Evolutionary conservation across 2,797 vertebrate genomes (phyloP).

Genomic region (Adelosebastes latens): DNA sequence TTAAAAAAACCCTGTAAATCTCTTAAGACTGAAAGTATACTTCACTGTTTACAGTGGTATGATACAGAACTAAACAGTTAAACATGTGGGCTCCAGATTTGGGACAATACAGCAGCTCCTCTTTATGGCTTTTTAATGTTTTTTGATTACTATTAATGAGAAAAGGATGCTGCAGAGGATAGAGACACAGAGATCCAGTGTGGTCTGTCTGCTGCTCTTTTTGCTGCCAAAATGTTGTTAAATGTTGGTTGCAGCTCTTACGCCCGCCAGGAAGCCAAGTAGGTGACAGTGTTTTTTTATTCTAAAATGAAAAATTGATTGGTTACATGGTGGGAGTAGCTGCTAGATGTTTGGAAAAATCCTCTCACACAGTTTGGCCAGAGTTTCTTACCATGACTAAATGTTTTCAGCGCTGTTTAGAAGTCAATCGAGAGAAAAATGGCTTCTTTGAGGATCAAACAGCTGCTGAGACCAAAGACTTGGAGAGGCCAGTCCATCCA

Average conservation of each 20-base stretch:
- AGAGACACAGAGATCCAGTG: neutral
- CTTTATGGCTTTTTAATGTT: neutral
- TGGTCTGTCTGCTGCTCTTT: neutral
- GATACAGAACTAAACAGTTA: neutral
- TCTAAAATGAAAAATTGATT: constrained; percentile 1
- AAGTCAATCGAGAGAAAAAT: constrained; percentile 24
- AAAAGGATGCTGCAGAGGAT: constrained; percentile 29
- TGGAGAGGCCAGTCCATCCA: constrained; percentile 14
- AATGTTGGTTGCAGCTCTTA: neutral
- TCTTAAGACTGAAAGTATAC: neutral
- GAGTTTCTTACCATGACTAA: constrained; percentile 20
- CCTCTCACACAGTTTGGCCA: constrained; percentile 11
- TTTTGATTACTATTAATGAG: constrained; percentile 18
- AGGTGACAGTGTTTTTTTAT: constrained; percentile 10
- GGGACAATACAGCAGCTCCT: neutral
- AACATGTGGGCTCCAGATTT: neutral
- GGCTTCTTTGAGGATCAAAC: constrained; percentile 42
- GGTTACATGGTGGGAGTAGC: neutral
- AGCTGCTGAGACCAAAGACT: constrained; percentile 49
- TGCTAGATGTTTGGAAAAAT: constrained; percentile 25
- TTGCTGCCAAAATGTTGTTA: neutral
- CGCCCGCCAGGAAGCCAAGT: neutral
- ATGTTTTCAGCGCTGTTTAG: constrained; percentile 23
- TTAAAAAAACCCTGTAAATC: neutral
- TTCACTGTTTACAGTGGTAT: neutral